A percentile compares a stretch with the other conserved stretches of the same genome.
Evolutionary conservation across 2,888 invertebrate genomes (phyloP).

Genomic region (Ormyrus nitidulus): DNA sequence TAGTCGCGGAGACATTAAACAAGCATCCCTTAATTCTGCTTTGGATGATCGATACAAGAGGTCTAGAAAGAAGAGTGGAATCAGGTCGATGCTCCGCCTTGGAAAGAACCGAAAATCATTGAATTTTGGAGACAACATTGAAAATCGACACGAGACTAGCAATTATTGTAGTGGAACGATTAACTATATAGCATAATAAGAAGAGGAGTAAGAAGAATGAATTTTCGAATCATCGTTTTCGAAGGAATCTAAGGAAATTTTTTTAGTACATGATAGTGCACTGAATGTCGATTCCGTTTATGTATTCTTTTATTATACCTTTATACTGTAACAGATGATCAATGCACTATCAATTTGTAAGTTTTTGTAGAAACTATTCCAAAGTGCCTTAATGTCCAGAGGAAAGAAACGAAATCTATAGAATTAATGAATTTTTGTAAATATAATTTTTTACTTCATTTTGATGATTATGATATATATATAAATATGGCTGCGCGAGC

Average conservation of each 20-base stretch:
- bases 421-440: conserved; percentile 65
- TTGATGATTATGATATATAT: conserved; percentile 53
- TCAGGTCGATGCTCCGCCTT: conserved; percentile 72
- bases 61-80: conserved; percentile 72
- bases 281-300: conserved; percentile 33
- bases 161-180: conserved; percentile 74
- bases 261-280: conserved; percentile 50
- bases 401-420: conserved; percentile 58
- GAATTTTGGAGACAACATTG: conserved; percentile 73
- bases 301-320: conserved; percentile 44
- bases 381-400: conserved; percentile 73
- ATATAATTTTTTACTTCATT: conserved; percentile 69
- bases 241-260: conserved; percentile 47
- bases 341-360: conserved; percentile 50
- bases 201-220: conserved; percentile 52
- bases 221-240: conserved; percentile 57
- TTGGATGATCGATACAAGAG: conserved; percentile 72
- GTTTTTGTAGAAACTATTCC: conserved; percentile 68
- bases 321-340: conserved; percentile 42
- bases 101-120: conserved; percentile 73
- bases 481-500: conserved; percentile 46
- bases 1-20: conserved; percentile 83
- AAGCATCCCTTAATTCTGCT: conserved; percentile 85
- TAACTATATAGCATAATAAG: conserved; percentile 73
- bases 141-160: conserved; percentile 70